Percentiles rank a stretch among this genome's conserved stretches.
Conservation (phyloP, 2,888 invertebrate genomes). For the Lasius fuliginosus region DNA sequence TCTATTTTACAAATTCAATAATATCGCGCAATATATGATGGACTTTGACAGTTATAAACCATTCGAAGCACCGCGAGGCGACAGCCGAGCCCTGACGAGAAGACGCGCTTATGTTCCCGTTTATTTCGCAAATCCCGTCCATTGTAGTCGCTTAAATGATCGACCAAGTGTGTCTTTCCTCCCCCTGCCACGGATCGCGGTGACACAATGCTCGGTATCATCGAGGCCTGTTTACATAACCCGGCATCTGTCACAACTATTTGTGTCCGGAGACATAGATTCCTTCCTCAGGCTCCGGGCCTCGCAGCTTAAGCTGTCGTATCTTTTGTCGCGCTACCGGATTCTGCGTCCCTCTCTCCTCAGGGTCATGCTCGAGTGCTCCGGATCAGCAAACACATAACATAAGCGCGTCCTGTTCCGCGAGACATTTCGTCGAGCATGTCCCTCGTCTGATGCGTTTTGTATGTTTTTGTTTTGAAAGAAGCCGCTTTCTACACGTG, state of each 20-base stretch:
- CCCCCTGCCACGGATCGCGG: constrained; percentile 61
- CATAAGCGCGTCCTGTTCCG: constrained; percentile 58
- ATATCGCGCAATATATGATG: neutral
- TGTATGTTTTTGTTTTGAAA: constrained; percentile 51
- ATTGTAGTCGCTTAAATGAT: constrained; percentile 79
- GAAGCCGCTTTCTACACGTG: constrained; percentile 18
- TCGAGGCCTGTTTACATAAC: constrained; percentile 81
- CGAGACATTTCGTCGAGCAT: constrained; percentile 44
- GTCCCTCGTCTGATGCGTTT: constrained; percentile 44
- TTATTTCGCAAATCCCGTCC: constrained; percentile 80
- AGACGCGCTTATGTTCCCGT: constrained; percentile 55
- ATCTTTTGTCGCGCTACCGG: constrained; percentile 71
- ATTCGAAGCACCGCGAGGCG: neutral
- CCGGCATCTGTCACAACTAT: constrained; percentile 84
- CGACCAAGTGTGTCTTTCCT: constrained; percentile 58
- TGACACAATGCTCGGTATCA: constrained; percentile 77
- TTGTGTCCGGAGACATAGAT: constrained; percentile 78
- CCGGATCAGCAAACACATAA: constrained; percentile 76
- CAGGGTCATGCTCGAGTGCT: constrained; percentile 76
- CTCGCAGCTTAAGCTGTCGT: constrained; percentile 70
- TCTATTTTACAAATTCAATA: neutral
- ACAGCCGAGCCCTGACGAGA: constrained; percentile 11
- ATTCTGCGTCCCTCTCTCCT: constrained; percentile 62
- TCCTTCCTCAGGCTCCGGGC: constrained; percentile 66
- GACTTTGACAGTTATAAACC: neutral